These are phyloP conservation scores for Eulemur rubriventer DNA, from an alignment of 2,797 vertebrate species.

Conservation along the genomic window DNA sequence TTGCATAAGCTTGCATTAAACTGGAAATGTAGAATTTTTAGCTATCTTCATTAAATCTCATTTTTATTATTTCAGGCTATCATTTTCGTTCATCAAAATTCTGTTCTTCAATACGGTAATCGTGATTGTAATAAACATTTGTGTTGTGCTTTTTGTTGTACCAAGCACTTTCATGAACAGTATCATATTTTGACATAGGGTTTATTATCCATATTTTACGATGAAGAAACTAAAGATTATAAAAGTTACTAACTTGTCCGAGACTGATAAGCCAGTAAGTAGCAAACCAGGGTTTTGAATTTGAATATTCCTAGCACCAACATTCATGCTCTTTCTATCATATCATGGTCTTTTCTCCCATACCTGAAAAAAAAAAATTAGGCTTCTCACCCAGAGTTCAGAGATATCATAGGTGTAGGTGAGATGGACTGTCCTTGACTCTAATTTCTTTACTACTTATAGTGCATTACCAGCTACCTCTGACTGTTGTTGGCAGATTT, in stretches of 20 bases:
- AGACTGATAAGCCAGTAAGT: neutral
- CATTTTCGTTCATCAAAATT: constrained; percentile 2
- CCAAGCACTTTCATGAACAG: neutral
- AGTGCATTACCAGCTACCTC: neutral
- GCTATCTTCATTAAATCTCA: neutral
- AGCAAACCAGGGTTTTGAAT: constrained; percentile 10
- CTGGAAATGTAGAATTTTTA: neutral
- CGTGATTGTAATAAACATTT: neutral
- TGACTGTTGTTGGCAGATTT: neutral
- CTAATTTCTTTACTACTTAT: neutral
- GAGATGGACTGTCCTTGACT: neutral
- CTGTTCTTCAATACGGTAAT: neutral
- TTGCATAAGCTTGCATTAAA: neutral
- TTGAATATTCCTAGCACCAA: constrained; percentile 1
- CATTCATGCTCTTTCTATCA: neutral
- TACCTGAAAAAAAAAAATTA: neutral
- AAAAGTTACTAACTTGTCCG: constrained; percentile 26
- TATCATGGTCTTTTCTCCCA: neutral
- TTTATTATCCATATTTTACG: constrained; percentile 24
- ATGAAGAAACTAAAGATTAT: constrained; percentile 28
- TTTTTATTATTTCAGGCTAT: neutral
- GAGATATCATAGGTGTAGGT: neutral
- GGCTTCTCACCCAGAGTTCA: constrained; percentile 26
- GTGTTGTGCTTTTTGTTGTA: constrained; percentile 7
- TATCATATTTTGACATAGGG: neutral